phyloP scores from a whole-genome alignment of 2,113 vertebrate genomes.

The Rhinogobius similis region DNA sequence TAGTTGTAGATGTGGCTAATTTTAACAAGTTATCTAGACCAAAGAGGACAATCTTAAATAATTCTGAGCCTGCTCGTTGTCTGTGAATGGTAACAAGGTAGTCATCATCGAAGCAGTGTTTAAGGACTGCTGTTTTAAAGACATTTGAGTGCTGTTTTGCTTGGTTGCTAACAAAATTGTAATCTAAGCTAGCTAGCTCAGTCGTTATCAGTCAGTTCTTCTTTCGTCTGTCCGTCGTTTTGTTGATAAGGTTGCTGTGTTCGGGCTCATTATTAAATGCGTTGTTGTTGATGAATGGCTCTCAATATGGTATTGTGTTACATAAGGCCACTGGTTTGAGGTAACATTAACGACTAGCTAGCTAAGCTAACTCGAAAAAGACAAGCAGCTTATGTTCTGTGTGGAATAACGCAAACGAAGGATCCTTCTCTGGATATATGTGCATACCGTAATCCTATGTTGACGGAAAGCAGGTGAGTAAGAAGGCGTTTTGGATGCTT shows the following conservation, averaged over 20 bases:
- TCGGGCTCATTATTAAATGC: not conserved
- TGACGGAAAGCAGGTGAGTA: slow-evolving; percentile 79
- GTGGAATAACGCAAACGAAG: slow-evolving; percentile 10
- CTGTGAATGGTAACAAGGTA: not conserved
- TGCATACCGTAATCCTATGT: slow-evolving; percentile 66
- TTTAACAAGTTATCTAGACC: not conserved
- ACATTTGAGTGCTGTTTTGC: slow-evolving; percentile 29
- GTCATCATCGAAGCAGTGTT: not conserved
- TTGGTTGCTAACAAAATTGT: slow-evolving; percentile 19
- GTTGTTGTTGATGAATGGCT: not conserved
- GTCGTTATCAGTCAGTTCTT: not conserved
- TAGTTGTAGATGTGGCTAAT: slow-evolving; percentile 17
- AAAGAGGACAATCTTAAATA: not conserved
- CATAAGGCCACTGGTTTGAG: slow-evolving; percentile 28
- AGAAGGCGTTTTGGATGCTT: not conserved
- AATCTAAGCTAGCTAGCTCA: slow-evolving; percentile 15
- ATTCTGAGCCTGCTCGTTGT: rapidly evolving
- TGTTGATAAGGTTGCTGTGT: not conserved
- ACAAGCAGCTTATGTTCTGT: slow-evolving; percentile 5
- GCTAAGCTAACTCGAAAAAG: slow-evolving; percentile 3
- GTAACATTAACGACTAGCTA: slow-evolving; percentile 9
- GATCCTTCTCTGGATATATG: slow-evolving; percentile 20
- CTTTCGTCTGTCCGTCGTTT: not conserved
- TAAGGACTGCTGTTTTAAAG: not conserved
- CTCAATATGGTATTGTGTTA: not conserved